These are phyloP conservation scores for Trachops cirrhosus DNA, from an alignment of 2,797 vertebrate species.

Conservation along the genomic window DNA sequence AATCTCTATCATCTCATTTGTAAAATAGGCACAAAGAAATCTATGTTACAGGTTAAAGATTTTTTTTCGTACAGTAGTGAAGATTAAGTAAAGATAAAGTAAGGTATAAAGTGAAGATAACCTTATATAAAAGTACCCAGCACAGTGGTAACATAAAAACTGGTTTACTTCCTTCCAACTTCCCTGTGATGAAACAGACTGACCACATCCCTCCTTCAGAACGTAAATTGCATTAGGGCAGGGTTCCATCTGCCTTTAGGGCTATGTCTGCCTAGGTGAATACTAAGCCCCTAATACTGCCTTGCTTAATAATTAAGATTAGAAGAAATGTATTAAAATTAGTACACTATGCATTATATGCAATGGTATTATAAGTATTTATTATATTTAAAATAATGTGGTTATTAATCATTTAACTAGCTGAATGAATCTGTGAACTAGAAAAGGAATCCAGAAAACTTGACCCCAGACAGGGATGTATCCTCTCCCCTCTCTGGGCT, in stretches of 20 bases:
- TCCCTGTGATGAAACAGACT: neutral
- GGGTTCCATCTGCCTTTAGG: neutral
- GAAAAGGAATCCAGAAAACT: neutral
- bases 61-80: neutral
- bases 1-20: neutral
- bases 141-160: neutral
- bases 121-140: neutral
- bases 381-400: neutral
- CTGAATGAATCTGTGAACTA: neutral
- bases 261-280: neutral
- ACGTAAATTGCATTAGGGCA: neutral
- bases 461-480: neutral
- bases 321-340: conserved; percentile 2
- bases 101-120: neutral
- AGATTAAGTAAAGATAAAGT: neutral
- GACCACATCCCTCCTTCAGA: neutral
- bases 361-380: neutral
- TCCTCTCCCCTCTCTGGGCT: neutral
- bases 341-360: neutral
- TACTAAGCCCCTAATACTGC: neutral
- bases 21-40: neutral
- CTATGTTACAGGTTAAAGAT: neutral
- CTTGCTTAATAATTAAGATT: neutral
- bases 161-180: neutral
- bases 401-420: neutral